Conservation (phyloP, 2,888 invertebrate species). For the Xestia rhomboidea region DNA sequence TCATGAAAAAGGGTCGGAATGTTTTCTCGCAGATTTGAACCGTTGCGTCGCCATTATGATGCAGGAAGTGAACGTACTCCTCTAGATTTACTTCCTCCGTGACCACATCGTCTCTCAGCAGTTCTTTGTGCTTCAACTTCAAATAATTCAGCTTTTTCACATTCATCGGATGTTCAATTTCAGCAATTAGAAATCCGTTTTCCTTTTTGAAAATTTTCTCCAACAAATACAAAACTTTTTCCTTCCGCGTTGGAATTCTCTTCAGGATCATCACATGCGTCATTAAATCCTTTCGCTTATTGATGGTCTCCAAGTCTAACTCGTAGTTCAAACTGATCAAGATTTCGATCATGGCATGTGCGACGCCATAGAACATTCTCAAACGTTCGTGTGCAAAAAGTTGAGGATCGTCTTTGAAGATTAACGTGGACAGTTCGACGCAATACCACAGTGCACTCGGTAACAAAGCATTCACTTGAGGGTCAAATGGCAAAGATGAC, state of each 20-base stretch:
- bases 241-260: constrained; percentile 7
- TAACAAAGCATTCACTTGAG: constrained; percentile 65
- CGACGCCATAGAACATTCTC: constrained; percentile 67
- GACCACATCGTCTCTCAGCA: no score
- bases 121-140: no score
- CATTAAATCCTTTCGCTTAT: no score
- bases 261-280: no score
- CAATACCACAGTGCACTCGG: constrained; percentile 76
- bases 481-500: constrained; percentile 74
- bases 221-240: no score
- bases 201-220: no score
- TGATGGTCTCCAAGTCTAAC: constrained; percentile 66
- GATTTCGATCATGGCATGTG: constrained; percentile 72
- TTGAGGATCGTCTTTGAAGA: constrained; percentile 58
- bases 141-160: no score
- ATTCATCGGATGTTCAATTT: no score
- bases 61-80: not conserved
- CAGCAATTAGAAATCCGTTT: no score
- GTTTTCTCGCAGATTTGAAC: no score
- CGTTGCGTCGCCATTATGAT: no score
- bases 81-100: not conserved
- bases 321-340: constrained; percentile 69
- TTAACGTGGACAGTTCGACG: constrained; percentile 73
- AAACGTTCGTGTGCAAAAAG: constrained; percentile 71
- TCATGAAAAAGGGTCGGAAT: constrained; percentile 30